Conservation (phyloP, 2,797 vertebrate species). For the Sylvilagus floridanus region DNA sequence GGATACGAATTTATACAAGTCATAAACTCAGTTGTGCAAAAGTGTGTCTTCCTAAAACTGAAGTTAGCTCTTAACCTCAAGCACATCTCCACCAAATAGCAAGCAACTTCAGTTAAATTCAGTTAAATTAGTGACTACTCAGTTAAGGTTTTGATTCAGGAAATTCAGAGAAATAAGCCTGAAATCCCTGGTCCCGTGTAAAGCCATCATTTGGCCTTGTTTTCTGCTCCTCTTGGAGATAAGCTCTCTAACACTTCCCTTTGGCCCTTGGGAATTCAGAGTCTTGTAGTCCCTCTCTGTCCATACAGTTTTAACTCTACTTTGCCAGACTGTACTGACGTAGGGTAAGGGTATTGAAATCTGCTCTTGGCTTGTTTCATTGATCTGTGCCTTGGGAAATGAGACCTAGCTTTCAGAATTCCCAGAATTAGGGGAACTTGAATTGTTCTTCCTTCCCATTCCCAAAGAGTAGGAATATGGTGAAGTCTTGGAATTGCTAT, state of each 20-base stretch:
- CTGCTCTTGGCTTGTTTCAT: not conserved
- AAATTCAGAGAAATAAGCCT: not conserved
- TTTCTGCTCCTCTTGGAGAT: not conserved
- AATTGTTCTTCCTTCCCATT: not conserved
- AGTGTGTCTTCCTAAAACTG: constrained; percentile 11
- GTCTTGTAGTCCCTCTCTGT: not conserved
- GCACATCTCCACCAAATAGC: not conserved
- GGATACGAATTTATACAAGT: not conserved
- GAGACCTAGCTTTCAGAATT: not conserved
- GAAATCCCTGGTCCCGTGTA: not conserved
- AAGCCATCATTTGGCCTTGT: not conserved
- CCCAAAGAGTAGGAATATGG: not conserved
- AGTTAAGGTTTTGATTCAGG: not conserved
- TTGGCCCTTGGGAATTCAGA: not conserved
- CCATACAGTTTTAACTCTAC: not conserved
- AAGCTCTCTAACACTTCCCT: not conserved
- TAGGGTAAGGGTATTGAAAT: not conserved
- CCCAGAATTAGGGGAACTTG: not conserved
- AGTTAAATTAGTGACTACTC: not conserved
- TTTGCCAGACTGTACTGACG: not conserved
- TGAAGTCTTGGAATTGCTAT: not conserved
- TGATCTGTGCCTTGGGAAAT: not conserved
- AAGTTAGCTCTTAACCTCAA: constrained; percentile 23
- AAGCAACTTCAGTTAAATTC: constrained; percentile 55
- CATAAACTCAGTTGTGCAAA: constrained; percentile 23